phyloP scores from a whole-genome alignment of 2,797 vertebrate species.

The Xenops minutus region DNA sequence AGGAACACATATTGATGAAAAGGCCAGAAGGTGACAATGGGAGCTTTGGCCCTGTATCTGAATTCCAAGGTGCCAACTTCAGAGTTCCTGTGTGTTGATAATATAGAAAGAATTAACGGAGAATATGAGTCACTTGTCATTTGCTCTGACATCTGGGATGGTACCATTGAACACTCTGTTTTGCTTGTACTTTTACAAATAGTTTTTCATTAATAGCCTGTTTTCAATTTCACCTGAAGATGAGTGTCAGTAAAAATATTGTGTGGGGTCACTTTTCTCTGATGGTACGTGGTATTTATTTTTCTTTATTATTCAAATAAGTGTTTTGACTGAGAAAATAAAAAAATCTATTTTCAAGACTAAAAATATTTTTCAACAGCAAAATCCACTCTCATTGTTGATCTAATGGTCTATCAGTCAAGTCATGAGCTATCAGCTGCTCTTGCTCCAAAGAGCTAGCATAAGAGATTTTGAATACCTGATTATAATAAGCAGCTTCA shows the following conservation, averaged over 20 bases:
- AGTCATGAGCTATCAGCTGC: neutral
- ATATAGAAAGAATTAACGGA: neutral
- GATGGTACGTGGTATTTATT: neutral
- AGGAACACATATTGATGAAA: neutral
- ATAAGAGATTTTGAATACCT: slow-evolving; percentile 9
- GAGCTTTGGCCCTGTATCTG: neutral
- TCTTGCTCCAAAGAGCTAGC: neutral
- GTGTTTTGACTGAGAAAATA: slow-evolving; percentile 21
- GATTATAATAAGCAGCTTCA: neutral
- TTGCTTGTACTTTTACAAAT: neutral
- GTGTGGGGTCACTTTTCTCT: neutral
- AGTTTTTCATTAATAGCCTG: neutral
- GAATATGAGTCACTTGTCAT: neutral
- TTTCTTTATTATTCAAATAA: neutral
- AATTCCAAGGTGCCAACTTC: neutral
- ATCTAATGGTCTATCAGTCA: slow-evolving; percentile 4
- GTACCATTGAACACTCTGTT: neutral
- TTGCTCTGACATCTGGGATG: neutral
- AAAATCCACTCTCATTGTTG: neutral
- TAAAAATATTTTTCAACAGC: neutral
- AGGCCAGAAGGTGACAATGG: neutral
- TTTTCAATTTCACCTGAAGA: neutral
- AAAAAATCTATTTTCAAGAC: slow-evolving; percentile 1
- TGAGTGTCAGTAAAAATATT: neutral
- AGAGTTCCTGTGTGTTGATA: neutral